A percentile compares a stretch with the other conserved stretches of the same genome.
phyloP scores from a whole-genome alignment of 1,140 invertebrate species.

The Papilio aristodemus region DNA sequence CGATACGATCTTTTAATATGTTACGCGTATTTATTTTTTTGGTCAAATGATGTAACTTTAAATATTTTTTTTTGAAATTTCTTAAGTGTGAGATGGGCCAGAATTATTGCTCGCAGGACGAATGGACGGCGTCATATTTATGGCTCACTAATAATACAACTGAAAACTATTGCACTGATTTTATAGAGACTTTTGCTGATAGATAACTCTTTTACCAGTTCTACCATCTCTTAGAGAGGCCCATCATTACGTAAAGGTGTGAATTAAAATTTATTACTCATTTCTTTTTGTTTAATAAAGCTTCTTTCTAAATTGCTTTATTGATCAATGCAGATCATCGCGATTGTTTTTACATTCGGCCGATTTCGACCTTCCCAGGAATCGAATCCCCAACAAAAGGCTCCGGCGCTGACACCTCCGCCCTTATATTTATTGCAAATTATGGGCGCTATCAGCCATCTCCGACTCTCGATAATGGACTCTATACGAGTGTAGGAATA shows the following conservation, averaged over 20 bases:
- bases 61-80: too few relatives aligned
- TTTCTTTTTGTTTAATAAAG: not conserved
- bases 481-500: slow-evolving; percentile 51
- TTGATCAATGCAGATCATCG: slow-evolving; percentile 31
- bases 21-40: not conserved
- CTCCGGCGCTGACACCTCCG: slow-evolving; percentile 57
- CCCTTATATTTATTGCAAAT: slow-evolving; percentile 77
- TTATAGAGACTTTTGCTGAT: too few relatives aligned
- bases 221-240: too few relatives aligned
- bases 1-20: not conserved
- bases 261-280: not conserved
- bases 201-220: too few relatives aligned
- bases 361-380: slow-evolving; percentile 46
- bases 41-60: too few relatives aligned
- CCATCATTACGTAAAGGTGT: not conserved
- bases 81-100: too few relatives aligned
- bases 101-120: too few relatives aligned
- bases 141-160: too few relatives aligned
- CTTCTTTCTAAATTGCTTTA: slow-evolving; percentile 8
- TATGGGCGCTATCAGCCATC: slow-evolving; percentile 69
- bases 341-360: slow-evolving; percentile 13
- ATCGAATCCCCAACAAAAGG: slow-evolving; percentile 55
- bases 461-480: slow-evolving; percentile 71
- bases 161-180: too few relatives aligned
- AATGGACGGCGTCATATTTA: too few relatives aligned